Base-by-base conservation (phyloP, 2,888 invertebrate species). In the Cyclophora punctaria region DNA sequence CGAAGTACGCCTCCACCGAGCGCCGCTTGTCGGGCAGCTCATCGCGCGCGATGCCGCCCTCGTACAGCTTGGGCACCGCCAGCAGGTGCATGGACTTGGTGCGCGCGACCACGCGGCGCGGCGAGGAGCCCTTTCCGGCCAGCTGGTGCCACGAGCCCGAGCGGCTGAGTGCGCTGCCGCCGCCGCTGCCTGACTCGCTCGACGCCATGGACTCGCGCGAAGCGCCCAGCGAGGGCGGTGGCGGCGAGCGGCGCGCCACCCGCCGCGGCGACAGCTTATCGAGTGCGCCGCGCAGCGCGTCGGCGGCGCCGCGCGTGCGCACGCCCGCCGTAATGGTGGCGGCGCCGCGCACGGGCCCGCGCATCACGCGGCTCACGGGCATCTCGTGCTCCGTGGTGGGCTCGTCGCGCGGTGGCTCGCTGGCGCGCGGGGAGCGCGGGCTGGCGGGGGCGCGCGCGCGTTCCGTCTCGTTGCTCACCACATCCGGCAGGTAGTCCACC, bases 111-210 rank as follows among this genome's bases (percentile, higher is more conserved):
- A 82, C 73, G 44, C 80, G 78, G 41, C 86, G 80, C 6, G 90
- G 86, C 3, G 90, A 83, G 4, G 77, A 62, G 47, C 82, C 62
- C 45, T 76, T 87, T 75, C 69, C 74, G 50, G 89, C 75, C 54
- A 95, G 87, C 67, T 94, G 94, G 71, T 94, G 93, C 95, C 95
- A 95, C 3, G 95, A 94, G 72, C 95, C 95, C 5, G 94, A 94
- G 73, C 94, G 93, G 63, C 66, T 73, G 61, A 74, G 76, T 46
- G 60, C 68, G 62, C 70, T 76, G 63, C 68, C 75, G 57, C 71
- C 56, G 70, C 78, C 78, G 49, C 69, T 70, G 45, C 70, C 60
- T 35, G 82, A 80, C 52, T 76, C 83, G 57, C 75, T 77, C 35
- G 84, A 80, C 48, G 71, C 60, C 49, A 77, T 62, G 34, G 83